Evolutionary conservation across 2,113 vertebrate species (phyloP), one percentile per base, ranked within the genome.

Genomic region (Oncorhynchus gorbuscha): DNA sequence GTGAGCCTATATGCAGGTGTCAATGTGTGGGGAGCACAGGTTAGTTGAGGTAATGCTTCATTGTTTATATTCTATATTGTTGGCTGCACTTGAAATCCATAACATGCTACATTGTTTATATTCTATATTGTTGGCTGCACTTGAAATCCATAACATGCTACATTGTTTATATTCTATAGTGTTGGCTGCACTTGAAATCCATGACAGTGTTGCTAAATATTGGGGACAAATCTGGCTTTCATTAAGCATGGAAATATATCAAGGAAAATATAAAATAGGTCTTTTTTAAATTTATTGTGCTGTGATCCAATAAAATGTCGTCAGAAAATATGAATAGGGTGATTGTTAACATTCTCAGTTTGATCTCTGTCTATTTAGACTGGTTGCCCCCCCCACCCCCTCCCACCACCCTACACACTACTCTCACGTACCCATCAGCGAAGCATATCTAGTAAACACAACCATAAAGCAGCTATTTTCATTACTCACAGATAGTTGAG

Each of bases 141-240:
- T 73, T 83, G 74, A 68, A 79, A 70, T 81, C 68, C 77, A 79
- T 48, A 64, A 73, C 14, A 12, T 74, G 39, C 65, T 20, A 59
- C 28, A 66, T 79, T 76, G 55, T 80, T 71, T 48, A 32, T 58
- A 35, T 75, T 69, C 73, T 45, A 39, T 68, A n/a, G 49, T 45
- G 20, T 62, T 39, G 80, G 68, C 69, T 49, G 74, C 72, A 76
- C 76, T 74, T 84, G 74, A 65, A 79, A 70, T 81, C 71, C 77
- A 78, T 48, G 55, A 73, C 49, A 75, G 73, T 69, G 81, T 79
- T 83, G 72, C 76, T 75, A 55, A 80, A 76, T 73, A 58, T 67
- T 81, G 13, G 45, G 70, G 75, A 84, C 58, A 69, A 77, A 73
- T 84, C 73, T 90, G 84, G 74, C 77, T 86, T 77, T 80, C 49